phyloP scores from a whole-genome alignment of 2,797 vertebrate genomes.

The Pogonophryne albipinna region DNA sequence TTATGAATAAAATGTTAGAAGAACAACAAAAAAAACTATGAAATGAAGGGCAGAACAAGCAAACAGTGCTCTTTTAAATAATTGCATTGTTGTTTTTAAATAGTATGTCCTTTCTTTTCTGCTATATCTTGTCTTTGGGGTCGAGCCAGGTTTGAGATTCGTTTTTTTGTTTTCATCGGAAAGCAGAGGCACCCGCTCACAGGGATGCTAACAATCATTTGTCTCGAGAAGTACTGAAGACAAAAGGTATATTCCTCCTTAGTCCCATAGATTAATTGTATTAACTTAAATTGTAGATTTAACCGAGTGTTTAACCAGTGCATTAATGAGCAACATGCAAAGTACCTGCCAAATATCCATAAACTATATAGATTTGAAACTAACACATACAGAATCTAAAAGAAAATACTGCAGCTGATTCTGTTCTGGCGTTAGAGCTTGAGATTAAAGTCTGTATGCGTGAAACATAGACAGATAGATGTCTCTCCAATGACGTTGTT shows the following conservation, averaged over 20 bases:
- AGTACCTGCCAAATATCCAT: slow-evolving; percentile 76
- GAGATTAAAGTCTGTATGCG: slow-evolving; percentile 40
- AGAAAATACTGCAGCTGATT: slow-evolving; percentile 46
- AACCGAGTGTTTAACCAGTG: slow-evolving; percentile 71
- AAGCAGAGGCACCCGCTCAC: slow-evolving; percentile 51
- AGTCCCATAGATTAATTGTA: slow-evolving; percentile 56
- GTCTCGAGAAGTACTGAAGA: slow-evolving; percentile 63
- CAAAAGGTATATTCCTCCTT: slow-evolving; percentile 49
- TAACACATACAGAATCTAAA: slow-evolving; percentile 60
- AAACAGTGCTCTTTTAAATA: slow-evolving; percentile 80
- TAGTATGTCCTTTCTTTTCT: slow-evolving; percentile 72
- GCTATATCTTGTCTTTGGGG: slow-evolving; percentile 63
- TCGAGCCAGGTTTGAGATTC: slow-evolving; percentile 54
- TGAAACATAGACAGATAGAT: slow-evolving; percentile 24
- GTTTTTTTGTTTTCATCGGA: slow-evolving; percentile 58
- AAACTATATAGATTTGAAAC: slow-evolving; percentile 56
- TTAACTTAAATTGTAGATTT: slow-evolving; percentile 68
- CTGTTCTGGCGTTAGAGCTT: slow-evolving; percentile 47
- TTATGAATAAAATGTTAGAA: slow-evolving; percentile 60
- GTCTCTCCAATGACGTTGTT: slow-evolving; percentile 28
- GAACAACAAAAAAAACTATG: slow-evolving; percentile 55
- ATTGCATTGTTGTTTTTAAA: slow-evolving; percentile 69
- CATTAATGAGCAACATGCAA: slow-evolving; percentile 70
- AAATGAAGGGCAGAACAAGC: slow-evolving; percentile 74
- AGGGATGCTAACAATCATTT: slow-evolving; percentile 74